Percentiles rank a stretch among this genome's conserved stretches.
These are phyloP conservation scores for Eurosta solidaginis DNA, from an alignment of 1,140 invertebrate genomes.

Conservation along the genomic window DNA sequence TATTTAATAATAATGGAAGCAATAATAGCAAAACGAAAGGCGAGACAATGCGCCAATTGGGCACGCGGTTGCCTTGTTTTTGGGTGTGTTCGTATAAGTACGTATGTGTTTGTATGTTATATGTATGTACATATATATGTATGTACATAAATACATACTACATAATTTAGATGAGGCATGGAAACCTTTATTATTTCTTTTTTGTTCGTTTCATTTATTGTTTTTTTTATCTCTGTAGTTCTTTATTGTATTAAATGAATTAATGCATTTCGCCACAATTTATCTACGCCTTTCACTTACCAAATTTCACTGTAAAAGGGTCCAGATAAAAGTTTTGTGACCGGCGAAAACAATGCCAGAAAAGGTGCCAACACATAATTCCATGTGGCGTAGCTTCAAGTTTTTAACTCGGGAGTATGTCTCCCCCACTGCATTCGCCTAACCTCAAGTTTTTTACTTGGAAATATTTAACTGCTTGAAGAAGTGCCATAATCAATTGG, in stretches of 20 bases:
- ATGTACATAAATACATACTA: background rate
- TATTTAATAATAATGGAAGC: constrained; percentile 29
- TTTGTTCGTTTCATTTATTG: background rate
- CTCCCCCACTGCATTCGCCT: too few species aligned
- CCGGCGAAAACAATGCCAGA: too few species aligned
- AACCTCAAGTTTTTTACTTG: too few species aligned
- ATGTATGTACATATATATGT: background rate
- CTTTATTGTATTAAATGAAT: constrained; percentile 3
- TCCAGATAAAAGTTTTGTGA: too few species aligned
- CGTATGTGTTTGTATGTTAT: background rate
- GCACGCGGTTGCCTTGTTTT: constrained; percentile 11
- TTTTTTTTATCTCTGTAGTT: background rate
- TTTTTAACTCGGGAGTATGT: too few species aligned
- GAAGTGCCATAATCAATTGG: too few species aligned
- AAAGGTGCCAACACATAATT: too few species aligned
- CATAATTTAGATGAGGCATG: background rate
- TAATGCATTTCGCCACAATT: constrained; percentile 21
- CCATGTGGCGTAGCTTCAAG: too few species aligned
- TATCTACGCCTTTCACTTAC: constrained; percentile 21
- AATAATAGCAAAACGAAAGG: constrained; percentile 25
- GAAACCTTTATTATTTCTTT: background rate
- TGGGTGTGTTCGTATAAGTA: background rate
- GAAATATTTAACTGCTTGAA: too few species aligned
- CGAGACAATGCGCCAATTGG: constrained; percentile 16
- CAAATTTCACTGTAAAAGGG: constrained; percentile 23